Conservation (phyloP, 2,888 invertebrate species). For the Eilema sororculum region DNA sequence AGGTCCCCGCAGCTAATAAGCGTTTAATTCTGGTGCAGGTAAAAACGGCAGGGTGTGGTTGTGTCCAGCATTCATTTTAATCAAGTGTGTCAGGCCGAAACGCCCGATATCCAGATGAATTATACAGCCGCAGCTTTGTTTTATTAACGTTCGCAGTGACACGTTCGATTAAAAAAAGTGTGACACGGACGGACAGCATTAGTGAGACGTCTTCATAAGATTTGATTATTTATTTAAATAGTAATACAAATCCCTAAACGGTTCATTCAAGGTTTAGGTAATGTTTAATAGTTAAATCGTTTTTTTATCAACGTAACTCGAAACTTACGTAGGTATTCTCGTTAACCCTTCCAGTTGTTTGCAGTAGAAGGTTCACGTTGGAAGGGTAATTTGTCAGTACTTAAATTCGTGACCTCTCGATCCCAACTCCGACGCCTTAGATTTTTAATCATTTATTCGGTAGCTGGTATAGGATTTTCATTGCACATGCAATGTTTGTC, state of each 20-base stretch:
- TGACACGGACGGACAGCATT: not conserved
- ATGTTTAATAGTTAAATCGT: no score
- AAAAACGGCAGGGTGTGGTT: constrained; percentile 55
- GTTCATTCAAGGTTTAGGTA: no score
- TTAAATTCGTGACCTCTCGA: no score
- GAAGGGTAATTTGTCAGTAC: no score
- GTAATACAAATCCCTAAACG: no score
- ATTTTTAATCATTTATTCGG: no score
- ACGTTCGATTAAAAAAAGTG: constrained; percentile 23
- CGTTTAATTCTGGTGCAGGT: constrained; percentile 67
- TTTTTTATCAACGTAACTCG: no score
- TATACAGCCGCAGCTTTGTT: constrained; percentile 49
- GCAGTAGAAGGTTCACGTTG: no score
- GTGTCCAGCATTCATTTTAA: constrained; percentile 68
- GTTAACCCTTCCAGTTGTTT: no score
- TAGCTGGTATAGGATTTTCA: not conserved
- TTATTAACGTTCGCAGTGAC: constrained; percentile 47
- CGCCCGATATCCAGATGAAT: constrained; percentile 68
- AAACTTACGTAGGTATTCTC: no score
- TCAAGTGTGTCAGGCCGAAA: constrained; percentile 63
- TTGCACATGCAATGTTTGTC: not conserved
- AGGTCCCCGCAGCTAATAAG: constrained; percentile 63
- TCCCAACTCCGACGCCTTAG: no score
- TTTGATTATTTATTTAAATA: not conserved
- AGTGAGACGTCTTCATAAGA: not conserved